Evolutionary conservation across 2,113 vertebrate genomes (phyloP), one percentile per base, ranked within the genome.

Genomic region (Bubo scandiacus): DNA sequence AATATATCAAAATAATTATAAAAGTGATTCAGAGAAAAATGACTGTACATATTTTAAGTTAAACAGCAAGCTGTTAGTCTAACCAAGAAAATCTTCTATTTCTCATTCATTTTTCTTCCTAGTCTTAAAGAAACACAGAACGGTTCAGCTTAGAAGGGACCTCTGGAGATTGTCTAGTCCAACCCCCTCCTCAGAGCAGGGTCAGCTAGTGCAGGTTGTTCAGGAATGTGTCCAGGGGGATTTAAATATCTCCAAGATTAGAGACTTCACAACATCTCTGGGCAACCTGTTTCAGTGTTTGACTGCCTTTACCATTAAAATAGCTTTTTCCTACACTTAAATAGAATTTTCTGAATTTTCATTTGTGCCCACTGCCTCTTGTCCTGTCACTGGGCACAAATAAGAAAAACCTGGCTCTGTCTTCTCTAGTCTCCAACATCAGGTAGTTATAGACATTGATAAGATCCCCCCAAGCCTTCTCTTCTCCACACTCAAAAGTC

Each of bases 1-100:
- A 97, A 95, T 96, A 96, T 65, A 95, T 95, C 86, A 95, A 95
- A 95, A 97, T 91, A 97, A 95, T 95, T 97, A 87, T 96, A 94
- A 96, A 97, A 95, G 71, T 89, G 82, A 93, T 91, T 95, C 87
- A 95, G 55, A 95, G 73, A 92, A 91, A 96, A 97, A 90, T 96
- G 91, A 95, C 92, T 96, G 77, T 85, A 85, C 86, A 94, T 95
- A 96, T 94, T 96, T 96, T 91, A 96, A 95, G 92, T 88, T 91
- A 96, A 95, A 96, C 86, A 94, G 81, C 88, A 96, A 97, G 91
- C 96, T 96, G 95, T 91, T 95, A 95, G 77, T 61, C 58, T 91
- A 94, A 94, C 43, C 27, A 72, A 79, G 61, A 84, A 89, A 93
- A 79, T 86, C 4, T 86, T 78, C 14, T 22, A 11, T 30, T 68